Conservation (phyloP, 1,140 invertebrate genomes). For the Habropoda laboriosa region DNA sequence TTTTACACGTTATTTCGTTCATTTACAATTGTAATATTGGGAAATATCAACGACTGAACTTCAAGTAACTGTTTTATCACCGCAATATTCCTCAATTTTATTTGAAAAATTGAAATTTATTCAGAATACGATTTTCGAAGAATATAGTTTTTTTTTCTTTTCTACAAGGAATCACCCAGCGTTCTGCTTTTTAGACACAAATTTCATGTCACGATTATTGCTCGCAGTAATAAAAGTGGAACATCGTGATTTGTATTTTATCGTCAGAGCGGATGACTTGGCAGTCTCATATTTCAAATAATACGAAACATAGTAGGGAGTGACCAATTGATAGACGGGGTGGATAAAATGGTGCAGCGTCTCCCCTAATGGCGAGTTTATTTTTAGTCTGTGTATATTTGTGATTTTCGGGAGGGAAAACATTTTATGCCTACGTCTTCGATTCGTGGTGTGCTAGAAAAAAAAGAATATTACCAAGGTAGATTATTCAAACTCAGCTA, state of each 20-base stretch:
- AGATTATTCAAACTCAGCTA: conserved; percentile 22
- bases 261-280: neutral
- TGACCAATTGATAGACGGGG: neutral
- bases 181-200: neutral
- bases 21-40: too few species aligned
- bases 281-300: neutral
- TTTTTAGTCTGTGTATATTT: conserved; percentile 1
- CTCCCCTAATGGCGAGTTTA: conserved; percentile 22
- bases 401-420: neutral
- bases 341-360: conserved; percentile 8
- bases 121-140: too few species aligned
- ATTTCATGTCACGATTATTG: neutral
- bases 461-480: neutral
- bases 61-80: too few species aligned
- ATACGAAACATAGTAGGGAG: conserved; percentile 5
- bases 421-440: neutral
- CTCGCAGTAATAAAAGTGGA: neutral
- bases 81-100: too few species aligned
- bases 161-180: neutral
- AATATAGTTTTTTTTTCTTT: neutral
- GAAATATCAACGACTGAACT: too few species aligned
- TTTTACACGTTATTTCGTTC: too few species aligned
- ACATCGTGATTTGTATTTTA: neutral
- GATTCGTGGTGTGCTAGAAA: neutral
- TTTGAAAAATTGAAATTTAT: too few species aligned